Evolutionary conservation across 2,888 invertebrate genomes (phyloP).

Genomic region (Hirtodrosophila histrioides): DNA sequence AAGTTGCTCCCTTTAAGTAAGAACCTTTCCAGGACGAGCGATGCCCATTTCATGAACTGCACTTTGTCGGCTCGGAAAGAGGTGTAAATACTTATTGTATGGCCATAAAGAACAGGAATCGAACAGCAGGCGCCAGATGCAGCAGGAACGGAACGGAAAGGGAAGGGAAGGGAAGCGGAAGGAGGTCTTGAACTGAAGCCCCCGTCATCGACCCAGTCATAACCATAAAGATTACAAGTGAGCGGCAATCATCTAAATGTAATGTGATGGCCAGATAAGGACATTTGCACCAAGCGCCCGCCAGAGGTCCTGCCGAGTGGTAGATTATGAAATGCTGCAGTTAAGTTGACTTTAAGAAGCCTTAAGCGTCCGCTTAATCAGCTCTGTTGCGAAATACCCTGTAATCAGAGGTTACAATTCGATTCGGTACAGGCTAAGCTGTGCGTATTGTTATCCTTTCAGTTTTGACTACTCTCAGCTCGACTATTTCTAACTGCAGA

Average conservation of each 20-base stretch:
- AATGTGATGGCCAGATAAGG: conserved; percentile 60
- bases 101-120: conserved; percentile 31
- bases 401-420: too few species aligned
- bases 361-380: conserved; percentile 4
- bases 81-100: conserved; percentile 51
- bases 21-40: neutral
- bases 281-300: conserved; percentile 29
- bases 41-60: conserved; percentile 54
- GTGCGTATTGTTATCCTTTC: too few species aligned
- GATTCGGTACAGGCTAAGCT: too few species aligned
- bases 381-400: neutral
- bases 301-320: neutral
- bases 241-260: conserved; percentile 60
- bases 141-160: conserved; percentile 26
- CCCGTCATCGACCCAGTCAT: conserved; percentile 11
- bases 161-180: too few species aligned
- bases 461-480: too few species aligned
- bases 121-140: conserved; percentile 14
- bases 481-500: too few species aligned
- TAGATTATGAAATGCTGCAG: conserved; percentile 16
- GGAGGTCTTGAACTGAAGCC: too few species aligned
- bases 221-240: conserved; percentile 50
- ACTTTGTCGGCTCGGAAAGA: conserved; percentile 35
- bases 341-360: conserved; percentile 11
- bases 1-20: conserved; percentile 21